phyloP scores from a whole-genome alignment of 2,888 invertebrate genomes.

The Microctonus aethiopoides region DNA sequence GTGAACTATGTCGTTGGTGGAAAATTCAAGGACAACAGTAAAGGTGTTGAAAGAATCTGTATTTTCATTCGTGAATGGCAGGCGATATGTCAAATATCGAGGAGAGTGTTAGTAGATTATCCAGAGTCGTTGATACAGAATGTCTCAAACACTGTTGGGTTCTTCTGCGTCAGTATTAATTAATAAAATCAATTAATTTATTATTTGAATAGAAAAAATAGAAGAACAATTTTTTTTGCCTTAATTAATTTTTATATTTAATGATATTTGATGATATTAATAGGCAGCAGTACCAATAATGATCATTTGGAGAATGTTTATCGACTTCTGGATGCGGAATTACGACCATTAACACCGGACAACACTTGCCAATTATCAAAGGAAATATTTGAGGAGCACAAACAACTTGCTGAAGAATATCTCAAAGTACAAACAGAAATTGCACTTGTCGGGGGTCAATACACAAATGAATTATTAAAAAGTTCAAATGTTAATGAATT shows the following conservation, averaged over 20 bases:
- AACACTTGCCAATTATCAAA: slow-evolving; percentile 81
- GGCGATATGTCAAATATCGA: slow-evolving; percentile 31
- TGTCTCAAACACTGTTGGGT: slow-evolving; percentile 57
- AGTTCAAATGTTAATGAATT: slow-evolving; percentile 69
- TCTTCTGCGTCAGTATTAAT: slow-evolving; percentile 55
- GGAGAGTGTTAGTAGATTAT: slow-evolving; percentile 25
- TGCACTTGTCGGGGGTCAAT: slow-evolving; percentile 81
- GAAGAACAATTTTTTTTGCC: too few species aligned
- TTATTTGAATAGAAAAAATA: not conserved
- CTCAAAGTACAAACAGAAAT: slow-evolving; percentile 89
- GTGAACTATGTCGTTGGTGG: slow-evolving; percentile 9
- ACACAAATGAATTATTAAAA: slow-evolving; percentile 79
- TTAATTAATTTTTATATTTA: not conserved
- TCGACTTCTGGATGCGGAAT: slow-evolving; percentile 82
- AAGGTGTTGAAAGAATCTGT: not conserved
- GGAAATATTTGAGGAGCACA: slow-evolving; percentile 89
- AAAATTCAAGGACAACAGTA: not conserved
- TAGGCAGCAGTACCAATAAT: slow-evolving; percentile 55
- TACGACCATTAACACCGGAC: slow-evolving; percentile 87
- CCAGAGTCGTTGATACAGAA: slow-evolving; percentile 42
- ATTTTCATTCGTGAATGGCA: not conserved
- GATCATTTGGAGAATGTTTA: slow-evolving; percentile 75
- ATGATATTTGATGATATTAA: not conserved
- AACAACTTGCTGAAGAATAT: slow-evolving; percentile 88
- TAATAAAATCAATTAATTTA: not conserved